Evolutionary conservation across 2,888 invertebrate species (phyloP), one percentile per base, ranked within the genome.

Genomic region (Sepiola atlantica): DNA sequence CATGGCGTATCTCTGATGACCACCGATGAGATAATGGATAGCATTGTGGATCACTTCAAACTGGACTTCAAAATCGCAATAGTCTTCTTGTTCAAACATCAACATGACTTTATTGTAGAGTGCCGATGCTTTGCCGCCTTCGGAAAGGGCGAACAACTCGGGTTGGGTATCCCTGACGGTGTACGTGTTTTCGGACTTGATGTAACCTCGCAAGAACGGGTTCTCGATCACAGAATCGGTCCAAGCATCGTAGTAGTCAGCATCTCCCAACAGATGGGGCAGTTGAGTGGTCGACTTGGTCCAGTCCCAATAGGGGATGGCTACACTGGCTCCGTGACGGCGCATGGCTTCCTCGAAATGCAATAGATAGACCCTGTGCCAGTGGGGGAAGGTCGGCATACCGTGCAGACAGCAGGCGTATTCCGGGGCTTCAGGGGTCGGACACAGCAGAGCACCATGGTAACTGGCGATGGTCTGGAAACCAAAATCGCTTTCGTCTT

Each of bases 261-360:
- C 91, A 1, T 92, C 91, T 35, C 94, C 95, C 94, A 95, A 94
- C n/a, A 95, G 90, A 0, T 77, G 57, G 2, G 95, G 95, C 77
- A 95, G 94, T 10, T 94, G 90, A 45, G 93, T 92, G 77, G 95
- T 61, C 55, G 94, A 94, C 14, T n/a, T 35, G 2, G 95, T 95
- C 95, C 95, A 95, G 94, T 95, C 95, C 95, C 95, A 95, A 95
- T 95, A 95, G 0, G 95, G 95, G 55, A 95, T 35, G 8, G 95
- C 94, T 21, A 94, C 94, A 94, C 91, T 94, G 12, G 94, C 94
- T 32, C 94, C 95, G 54, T 95, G 95, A 3, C 77, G 92, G 16
- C 94, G 55, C 77, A 95, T 92, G 28, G 94, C 94, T 55, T 95
- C 94, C 35, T 95, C 95, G 93, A 95, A 93, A 45, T 95, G 95